Evolutionary conservation across 2,113 vertebrate genomes (phyloP).

Genomic region (Ursus arctos): DNA sequence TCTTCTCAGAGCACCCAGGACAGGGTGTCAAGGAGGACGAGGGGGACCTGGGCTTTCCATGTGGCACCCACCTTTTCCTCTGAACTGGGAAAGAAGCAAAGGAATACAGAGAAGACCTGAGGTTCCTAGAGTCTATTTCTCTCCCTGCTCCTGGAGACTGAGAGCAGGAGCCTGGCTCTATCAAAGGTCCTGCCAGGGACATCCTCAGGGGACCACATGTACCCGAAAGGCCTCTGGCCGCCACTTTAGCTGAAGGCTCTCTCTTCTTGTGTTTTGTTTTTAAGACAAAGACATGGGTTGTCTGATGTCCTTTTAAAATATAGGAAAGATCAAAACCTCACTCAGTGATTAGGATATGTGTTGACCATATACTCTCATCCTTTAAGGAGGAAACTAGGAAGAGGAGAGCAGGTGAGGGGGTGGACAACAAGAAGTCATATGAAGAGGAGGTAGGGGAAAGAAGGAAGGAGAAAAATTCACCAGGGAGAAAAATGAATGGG

Average conservation of each 20-base stretch:
- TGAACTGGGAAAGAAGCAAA: background rate
- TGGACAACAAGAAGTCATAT: background rate
- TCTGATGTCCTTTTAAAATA: background rate
- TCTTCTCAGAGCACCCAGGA: background rate
- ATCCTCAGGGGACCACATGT: background rate
- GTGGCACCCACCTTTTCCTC: background rate
- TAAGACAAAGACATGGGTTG: background rate
- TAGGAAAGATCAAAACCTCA: background rate
- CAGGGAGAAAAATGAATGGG: background rate
- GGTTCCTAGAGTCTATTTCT: background rate
- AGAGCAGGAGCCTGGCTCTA: background rate
- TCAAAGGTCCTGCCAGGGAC: background rate
- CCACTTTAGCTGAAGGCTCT: background rate
- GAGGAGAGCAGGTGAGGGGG: too few species aligned
- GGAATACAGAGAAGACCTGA: background rate
- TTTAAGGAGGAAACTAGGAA: background rate
- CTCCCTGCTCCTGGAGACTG: background rate
- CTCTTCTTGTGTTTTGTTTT: background rate
- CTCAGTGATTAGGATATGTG: background rate
- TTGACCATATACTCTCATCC: background rate
- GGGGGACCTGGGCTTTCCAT: background rate
- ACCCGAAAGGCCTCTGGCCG: background rate
- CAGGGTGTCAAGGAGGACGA: background rate
- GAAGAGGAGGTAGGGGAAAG: background rate
- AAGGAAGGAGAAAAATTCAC: background rate